A percentile compares a stretch with the other conserved stretches of the same genome.
phyloP scores from a whole-genome alignment of 2,113 vertebrate genomes.

The Epinephelus fuscoguttatus region DNA sequence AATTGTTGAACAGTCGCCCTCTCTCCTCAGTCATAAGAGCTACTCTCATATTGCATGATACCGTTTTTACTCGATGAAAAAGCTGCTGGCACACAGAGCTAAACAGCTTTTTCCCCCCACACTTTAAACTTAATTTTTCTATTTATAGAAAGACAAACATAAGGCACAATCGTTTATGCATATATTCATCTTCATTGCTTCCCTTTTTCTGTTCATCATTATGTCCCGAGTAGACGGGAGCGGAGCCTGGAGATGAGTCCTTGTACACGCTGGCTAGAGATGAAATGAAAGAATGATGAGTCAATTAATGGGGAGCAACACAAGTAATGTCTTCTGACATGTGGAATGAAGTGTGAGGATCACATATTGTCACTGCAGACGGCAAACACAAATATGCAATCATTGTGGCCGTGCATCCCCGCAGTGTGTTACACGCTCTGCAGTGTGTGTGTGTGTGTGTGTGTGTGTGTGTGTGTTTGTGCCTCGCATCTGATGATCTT shows the following conservation, averaged over 20 bases:
- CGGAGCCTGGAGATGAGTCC: conserved; percentile 50
- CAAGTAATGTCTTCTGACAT: conserved; percentile 63
- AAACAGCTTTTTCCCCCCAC: neutral
- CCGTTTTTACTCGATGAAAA: conserved; percentile 4
- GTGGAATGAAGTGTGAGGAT: conserved; percentile 70
- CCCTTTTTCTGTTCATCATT: conserved; percentile 14
- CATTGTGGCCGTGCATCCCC: conserved; percentile 25
- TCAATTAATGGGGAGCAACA: conserved; percentile 65
- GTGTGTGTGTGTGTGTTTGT: conserved; percentile 14
- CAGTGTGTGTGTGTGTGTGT: neutral
- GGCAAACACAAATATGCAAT: conserved; percentile 60
- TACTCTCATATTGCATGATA: conserved; percentile 25
- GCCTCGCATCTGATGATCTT: conserved; percentile 43
- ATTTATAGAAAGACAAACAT: conserved; percentile 25
- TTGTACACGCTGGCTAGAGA: conserved; percentile 15
- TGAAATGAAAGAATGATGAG: conserved; percentile 67
- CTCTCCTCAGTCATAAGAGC: conserved; percentile 10
- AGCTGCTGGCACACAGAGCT: neutral
- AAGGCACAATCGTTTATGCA: conserved; percentile 24
- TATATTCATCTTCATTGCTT: conserved; percentile 31
- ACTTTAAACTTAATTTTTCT: conserved; percentile 6
- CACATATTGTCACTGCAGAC: conserved; percentile 59
- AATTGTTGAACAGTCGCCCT: conserved; percentile 30
- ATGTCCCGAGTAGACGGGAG: conserved; percentile 25
- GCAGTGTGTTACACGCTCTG: conserved; percentile 1